Base-by-base conservation (phyloP, 2,113 vertebrate genomes). In the Steatornis caripensis region DNA sequence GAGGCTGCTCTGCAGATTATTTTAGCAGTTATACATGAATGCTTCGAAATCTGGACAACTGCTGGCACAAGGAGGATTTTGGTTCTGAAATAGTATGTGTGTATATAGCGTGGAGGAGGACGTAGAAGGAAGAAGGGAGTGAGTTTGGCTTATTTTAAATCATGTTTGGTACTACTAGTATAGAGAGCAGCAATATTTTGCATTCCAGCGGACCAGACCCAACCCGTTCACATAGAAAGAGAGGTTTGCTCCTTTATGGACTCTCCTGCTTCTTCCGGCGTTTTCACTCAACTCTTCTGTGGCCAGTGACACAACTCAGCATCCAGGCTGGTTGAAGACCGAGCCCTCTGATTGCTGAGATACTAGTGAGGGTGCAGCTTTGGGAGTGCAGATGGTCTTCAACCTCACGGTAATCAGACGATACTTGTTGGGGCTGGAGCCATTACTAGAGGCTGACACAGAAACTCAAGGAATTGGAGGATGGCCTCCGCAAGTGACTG, bases 401-500 rank as follows among this genome's bases (percentile, higher is more conserved):
- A 72, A 6, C 34, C 36, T 72, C 53, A 46, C 1, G 2, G 54
- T 46, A 69, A 53, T 23, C 21, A 49, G 13, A 55, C 51, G 30
- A 53, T 29, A 43, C 9, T 54, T 48, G 51, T 30, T 71, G 43
- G 36, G 51, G 46, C 51, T 55, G 36, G 41, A 81, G 58, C 16
- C 84, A 39, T 54, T 49, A 39, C 87, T 49, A 37, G 39, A 71
- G 36, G 43, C 69, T 60, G 68, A 84, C 57, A 54, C 62, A 76
- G 62, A 85, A 70, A 39, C 39, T 81, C 45, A 43, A 45, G 69
- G 68, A 64, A 37, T 19, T 37, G n/a, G 74, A 49, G 39, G 19
- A 48, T 0, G 2, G 54, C 45, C 37, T 53, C 55, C 1, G 0
- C 30, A 8, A 11, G 39, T 75, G 48, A 24, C 21, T 88, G 43